These are phyloP conservation scores for Passerina amoena DNA, from an alignment of 2,113 vertebrate species.

Conservation along the genomic window DNA sequence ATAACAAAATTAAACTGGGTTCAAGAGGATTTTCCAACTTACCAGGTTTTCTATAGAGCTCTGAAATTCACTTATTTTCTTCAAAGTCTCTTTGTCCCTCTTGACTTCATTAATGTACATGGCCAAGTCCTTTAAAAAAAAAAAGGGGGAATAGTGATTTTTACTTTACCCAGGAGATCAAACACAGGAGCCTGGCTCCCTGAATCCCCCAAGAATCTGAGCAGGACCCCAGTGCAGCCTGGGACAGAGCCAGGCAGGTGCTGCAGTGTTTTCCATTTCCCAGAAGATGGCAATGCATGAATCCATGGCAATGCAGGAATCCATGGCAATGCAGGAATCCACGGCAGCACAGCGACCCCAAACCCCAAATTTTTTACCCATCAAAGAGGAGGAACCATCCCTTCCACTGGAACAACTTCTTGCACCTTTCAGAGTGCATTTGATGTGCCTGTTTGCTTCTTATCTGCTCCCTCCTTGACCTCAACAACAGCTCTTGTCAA, in stretches of 20 bases:
- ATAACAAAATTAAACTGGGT: background rate
- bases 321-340: background rate
- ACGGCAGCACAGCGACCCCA: background rate
- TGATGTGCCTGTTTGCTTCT: background rate
- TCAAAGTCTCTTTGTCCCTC: constrained; percentile 96
- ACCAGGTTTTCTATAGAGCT: constrained; percentile 97
- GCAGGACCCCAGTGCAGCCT: background rate
- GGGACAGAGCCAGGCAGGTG: background rate
- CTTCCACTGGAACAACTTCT: background rate
- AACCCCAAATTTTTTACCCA: background rate
- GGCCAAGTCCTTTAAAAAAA: constrained; percentile 85
- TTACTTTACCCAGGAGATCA: background rate
- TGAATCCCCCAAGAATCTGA: background rate
- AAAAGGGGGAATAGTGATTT: background rate
- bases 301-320: background rate
- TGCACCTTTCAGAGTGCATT: background rate
- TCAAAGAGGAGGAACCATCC: background rate
- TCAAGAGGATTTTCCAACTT: constrained; percentile 44
- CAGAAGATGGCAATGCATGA: constrained; percentile 44
- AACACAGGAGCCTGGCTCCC: accelerated
- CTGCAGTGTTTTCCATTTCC: background rate
- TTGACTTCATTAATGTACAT: constrained; percentile 99
- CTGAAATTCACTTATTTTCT: constrained; percentile 98
- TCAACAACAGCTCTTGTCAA: constrained; percentile 30
- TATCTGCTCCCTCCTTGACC: background rate